Evolutionary conservation across 1,140 invertebrate genomes (phyloP).

Genomic region (Pseudachorutes palmiensis): DNA sequence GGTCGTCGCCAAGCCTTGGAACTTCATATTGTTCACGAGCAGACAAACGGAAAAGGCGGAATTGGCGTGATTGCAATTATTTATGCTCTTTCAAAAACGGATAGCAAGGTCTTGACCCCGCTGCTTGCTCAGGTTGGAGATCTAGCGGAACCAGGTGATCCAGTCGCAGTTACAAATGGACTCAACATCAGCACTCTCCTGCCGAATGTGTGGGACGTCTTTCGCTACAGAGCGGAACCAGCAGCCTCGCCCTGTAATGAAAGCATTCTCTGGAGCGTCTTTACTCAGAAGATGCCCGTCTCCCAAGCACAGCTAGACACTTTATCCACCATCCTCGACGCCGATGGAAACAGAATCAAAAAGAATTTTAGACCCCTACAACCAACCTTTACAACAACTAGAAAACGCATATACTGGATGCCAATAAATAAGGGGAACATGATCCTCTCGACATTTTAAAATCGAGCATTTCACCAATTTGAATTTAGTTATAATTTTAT

Average conservation of each 20-base stretch:
- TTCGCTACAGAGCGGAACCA: not conserved
- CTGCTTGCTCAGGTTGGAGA: not conserved
- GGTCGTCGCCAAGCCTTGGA: not conserved
- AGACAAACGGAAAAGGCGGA: not conserved
- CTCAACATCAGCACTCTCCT: not conserved
- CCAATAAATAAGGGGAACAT: not conserved
- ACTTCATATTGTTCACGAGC: not conserved
- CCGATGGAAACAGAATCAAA: not conserved
- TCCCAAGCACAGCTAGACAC: not conserved
- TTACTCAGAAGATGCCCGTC: not conserved
- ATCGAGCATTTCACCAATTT: not conserved
- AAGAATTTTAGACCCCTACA: not conserved
- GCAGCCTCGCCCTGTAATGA: not conserved
- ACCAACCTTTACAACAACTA: not conserved
- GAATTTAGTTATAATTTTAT: not conserved
- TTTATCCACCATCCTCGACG: not conserved
- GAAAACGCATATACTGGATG: not conserved
- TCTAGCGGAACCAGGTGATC: not conserved
- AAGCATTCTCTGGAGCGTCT: conserved; percentile 1
- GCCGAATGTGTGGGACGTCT: conserved; percentile 3
- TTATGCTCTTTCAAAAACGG: not conserved
- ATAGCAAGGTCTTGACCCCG: not conserved
- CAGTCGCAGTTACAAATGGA: not conserved
- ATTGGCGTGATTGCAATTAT: not conserved
- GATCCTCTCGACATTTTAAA: not conserved